Base-by-base conservation (phyloP, 2,797 vertebrate species). In the Cirrhinus mrigala region DNA sequence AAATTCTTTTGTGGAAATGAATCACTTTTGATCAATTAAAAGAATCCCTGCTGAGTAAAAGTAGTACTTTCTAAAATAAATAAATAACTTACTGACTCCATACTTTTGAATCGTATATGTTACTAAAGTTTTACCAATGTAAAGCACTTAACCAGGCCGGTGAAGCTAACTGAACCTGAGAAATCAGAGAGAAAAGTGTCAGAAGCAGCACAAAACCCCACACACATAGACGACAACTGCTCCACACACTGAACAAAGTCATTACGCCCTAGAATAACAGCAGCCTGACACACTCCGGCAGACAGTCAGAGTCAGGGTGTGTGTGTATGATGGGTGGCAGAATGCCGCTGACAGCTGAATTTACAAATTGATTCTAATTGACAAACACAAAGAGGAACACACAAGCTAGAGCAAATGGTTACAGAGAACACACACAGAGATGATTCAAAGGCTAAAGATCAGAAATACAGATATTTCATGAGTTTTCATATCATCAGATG, bases 281-380 rank as follows among this genome's bases (percentile, higher is more conserved):
- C 66, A 50, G 50, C 74, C 24, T 48, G 44, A 87, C 76, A 77
- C 88, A 69, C 60, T 64, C 16, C 54, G 77, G 84, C 48, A 85
- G 54, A 54, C 44, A 15, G 16, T 75, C 62, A 29, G 71, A 18
- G 56, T 46, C 74, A 40, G 62, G 14, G 70, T 58, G 81, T 71
- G 40, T 46, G 69, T 44, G 60, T 84, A 27, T 70, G 62, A 79
- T 74, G 86, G 88, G 82, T 83, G 79, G 54, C 81, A 66, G 76
- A 87, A 84, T 87, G 87, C 29, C 70, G 71, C 83, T 85, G 92
- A 94, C 94, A 95, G 95, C 95, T 95, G 94, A 95, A 88, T 80
- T 90, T 82, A 90, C 94, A 95, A 95, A 94, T 93, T 94, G 92
- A 95, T 94, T 94, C 88, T 90, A 91, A 93, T 92, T 92, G 94